Evolutionary conservation across 2,113 vertebrate species (phyloP), one percentile per base, ranked within the genome.

Genomic region (Rousettus leschenaultii): DNA sequence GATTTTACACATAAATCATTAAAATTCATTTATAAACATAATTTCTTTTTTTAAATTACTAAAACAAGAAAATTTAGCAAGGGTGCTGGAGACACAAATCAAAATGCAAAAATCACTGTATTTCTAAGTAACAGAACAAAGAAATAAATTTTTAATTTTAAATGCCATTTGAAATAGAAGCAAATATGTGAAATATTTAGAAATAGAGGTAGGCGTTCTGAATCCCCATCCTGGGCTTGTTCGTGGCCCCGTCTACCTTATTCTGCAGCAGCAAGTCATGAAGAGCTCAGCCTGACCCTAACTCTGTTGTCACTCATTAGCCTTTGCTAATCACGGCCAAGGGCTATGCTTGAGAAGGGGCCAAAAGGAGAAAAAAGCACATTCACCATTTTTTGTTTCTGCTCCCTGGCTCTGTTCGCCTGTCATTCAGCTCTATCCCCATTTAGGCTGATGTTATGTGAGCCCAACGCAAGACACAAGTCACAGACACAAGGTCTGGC

Each of bases 21-120:
- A 71, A 71, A 61, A 59, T 35, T 0, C 87, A 85, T 75, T 92
- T 59, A 53, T 57, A 79, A 73, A 38, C 53, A 90, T 92, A 78
- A 89, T 89, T 66, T 84, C 35, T 21, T 33, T 63, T 83, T 79
- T 93, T 61, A 84, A 83, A 87, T 51, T 55, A 91, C n/a, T 79
- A 66, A 78, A 96, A 65, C 22, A 94, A 92, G 28, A 95, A 95
- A 55, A 86, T 71, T 91, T n/a, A 88, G 26, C 80, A 80, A 48
- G 18, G 5, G 88, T 70, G 21, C 28, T 86, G 24, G 30, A 83
- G 68, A 86, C 15, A 86, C 45, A 85, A 86, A 86, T 82, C 73
- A 96, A 89, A 92, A 86, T 83, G 63, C 15, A 80, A 91, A 95
- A 73, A 70, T 80, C 26, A 43, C 45, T 87, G 10, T 48, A 45